Evolutionary conservation across 2,113 vertebrate genomes (phyloP).

Genomic region (Progne subis): DNA sequence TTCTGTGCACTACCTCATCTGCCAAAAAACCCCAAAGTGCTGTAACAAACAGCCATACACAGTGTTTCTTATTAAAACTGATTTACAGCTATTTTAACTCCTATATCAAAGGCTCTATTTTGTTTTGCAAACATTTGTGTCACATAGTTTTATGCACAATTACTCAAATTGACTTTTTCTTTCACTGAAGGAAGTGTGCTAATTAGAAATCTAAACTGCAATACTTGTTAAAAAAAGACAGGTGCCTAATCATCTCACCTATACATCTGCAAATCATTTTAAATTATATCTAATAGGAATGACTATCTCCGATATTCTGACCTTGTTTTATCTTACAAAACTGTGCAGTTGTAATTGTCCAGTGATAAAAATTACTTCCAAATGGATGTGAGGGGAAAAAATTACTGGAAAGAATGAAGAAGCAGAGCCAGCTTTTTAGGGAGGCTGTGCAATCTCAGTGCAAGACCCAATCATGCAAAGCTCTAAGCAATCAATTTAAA

Average conservation of each 20-base stretch:
- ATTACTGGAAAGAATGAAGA: not conserved
- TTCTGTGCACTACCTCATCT: not conserved
- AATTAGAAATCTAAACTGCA: conserved; percentile 49
- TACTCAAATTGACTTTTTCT: conserved; percentile 2
- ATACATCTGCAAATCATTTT: not conserved
- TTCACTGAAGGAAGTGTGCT: conserved; percentile 15
- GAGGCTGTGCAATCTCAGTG: not conserved
- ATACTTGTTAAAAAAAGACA: not conserved
- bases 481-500: not conserved
- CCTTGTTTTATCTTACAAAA: not conserved
- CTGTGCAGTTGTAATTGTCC: not conserved
- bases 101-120: not conserved
- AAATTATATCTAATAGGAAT: not conserved
- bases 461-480: not conserved
- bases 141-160: not conserved
- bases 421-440: not conserved
- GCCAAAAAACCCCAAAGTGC: not conserved
- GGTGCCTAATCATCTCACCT: conserved; percentile 36
- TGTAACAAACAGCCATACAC: not conserved
- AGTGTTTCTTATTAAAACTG: not conserved
- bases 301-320: not conserved
- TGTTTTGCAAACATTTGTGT: not conserved
- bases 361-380: not conserved
- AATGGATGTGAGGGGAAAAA: not conserved
- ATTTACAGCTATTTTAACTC: conserved; percentile 7